Evolutionary conservation across 2,888 invertebrate genomes (phyloP), one percentile per base, ranked within the genome.

Genomic region (Spodoptera picta): DNA sequence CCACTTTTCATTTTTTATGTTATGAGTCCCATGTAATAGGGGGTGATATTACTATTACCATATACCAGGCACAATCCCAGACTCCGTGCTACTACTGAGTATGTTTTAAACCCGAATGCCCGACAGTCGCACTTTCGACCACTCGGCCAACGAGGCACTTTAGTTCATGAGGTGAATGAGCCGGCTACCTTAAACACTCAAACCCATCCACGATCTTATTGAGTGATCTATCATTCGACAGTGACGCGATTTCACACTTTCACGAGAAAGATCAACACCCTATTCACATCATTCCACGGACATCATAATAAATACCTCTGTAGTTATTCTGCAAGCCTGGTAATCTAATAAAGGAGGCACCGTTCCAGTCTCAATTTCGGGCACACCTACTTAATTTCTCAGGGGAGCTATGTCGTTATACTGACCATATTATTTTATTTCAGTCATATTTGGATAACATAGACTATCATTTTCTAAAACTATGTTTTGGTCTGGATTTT

Each of bases 341-440:
- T 69, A 60, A 69, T 54, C 24, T 61, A 51, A 45, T 60, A 60
- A 60, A 69, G 31, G 67, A 73, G 46, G 46, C 50, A 46, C 46
- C 68, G 27, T 67, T 73, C 58, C 68, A 44, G 46, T 67, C 68
- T 56, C 46, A 47, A 57, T 67, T 67, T 57, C 46, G 73, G 66
- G 43, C 73, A 51, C 68, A 73, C 73, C 67, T 73, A 47, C 50
- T 67, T 36, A 73, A 67, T 73, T 67, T 67, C 58, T 58, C 67
- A 46, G 47, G 67, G 58, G 67, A 73, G 58, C 48, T 5, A n/a
- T 48, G 11, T 64, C 27, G 36, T 36, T 36, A 36, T 36, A 41
- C 36, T 52, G 23, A 14, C 43, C 43, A 44, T 72, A 65, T 36
- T 52, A 0, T n/a, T 27, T 71, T 52, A 12, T 65, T n/a, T 50